These are phyloP conservation scores for Vipera latastei DNA, from an alignment of 2,797 vertebrate genomes.

Conservation along the genomic window DNA sequence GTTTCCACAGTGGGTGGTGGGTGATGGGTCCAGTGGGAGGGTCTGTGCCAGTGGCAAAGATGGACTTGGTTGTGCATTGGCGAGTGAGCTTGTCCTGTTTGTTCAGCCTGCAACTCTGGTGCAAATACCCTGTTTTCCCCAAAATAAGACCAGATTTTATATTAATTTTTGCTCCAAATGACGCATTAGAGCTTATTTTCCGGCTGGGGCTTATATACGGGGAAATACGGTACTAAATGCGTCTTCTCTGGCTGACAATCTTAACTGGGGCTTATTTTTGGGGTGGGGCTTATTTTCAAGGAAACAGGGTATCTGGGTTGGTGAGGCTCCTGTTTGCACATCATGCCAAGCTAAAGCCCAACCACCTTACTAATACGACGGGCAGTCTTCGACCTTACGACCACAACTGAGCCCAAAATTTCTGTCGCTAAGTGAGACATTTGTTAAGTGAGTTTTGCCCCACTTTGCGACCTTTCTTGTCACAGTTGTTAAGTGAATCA, in stretches of 20 bases:
- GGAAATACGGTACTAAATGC: too few relatives aligned
- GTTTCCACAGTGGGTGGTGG: background rate
- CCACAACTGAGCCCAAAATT: background rate
- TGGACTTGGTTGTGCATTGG: background rate
- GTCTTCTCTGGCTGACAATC: too few relatives aligned
- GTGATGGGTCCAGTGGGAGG: background rate
- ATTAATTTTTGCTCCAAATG: too few relatives aligned
- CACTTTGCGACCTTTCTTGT: background rate
- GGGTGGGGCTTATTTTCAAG: too few relatives aligned
- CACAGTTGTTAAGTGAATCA: background rate
- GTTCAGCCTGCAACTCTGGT: background rate
- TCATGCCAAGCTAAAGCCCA: background rate
- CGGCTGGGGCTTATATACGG: too few relatives aligned
- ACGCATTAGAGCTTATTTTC: too few relatives aligned
- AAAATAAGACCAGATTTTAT: too few relatives aligned
- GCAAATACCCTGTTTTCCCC: background rate
- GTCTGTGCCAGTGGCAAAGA: background rate
- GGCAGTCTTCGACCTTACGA: background rate
- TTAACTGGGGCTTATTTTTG: too few relatives aligned
- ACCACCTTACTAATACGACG: background rate
- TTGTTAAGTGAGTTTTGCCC: background rate
- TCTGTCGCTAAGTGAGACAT: background rate
- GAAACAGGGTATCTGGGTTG: background rate
- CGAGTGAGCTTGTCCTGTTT: background rate
- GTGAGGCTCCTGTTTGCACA: background rate